Conservation (phyloP, 2,888 invertebrate species). For the Epirrhoe alternata region DNA sequence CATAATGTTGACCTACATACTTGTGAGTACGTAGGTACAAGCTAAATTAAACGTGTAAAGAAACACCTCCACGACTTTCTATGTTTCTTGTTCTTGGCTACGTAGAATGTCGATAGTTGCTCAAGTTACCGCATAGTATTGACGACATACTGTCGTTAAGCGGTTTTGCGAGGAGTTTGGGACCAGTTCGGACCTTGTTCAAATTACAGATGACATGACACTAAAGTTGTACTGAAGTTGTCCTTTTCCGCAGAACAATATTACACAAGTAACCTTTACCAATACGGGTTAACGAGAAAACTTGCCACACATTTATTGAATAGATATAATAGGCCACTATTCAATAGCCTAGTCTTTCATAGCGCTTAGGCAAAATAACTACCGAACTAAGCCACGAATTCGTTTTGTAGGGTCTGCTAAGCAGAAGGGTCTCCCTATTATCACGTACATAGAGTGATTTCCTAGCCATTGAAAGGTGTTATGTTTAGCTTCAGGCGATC, state of each 20-base stretch:
- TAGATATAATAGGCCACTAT: neutral
- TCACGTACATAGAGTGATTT: neutral
- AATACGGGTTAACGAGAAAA: neutral
- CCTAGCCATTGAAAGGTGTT: constrained; percentile 4
- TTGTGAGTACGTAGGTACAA: neutral
- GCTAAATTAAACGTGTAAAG: neutral
- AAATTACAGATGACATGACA: constrained; percentile 26
- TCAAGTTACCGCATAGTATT: constrained; percentile 25
- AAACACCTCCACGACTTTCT: constrained; percentile 8
- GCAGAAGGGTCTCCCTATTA: neutral
- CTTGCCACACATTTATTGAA: neutral
- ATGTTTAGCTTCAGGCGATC: neutral
- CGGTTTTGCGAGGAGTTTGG: constrained; percentile 22
- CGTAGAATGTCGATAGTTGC: constrained; percentile 12
- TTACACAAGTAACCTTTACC: constrained; percentile 1
- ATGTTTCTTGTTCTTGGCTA: constrained; percentile 2
- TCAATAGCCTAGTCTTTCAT: neutral
- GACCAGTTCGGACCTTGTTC: constrained; percentile 24
- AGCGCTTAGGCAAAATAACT: neutral
- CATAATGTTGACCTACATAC: too few relatives aligned
- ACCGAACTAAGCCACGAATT: neutral
- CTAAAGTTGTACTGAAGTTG: constrained; percentile 18
- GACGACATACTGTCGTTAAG: constrained; percentile 27
- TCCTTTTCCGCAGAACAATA: constrained; percentile 12
- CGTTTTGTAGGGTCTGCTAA: neutral